Conservation (phyloP, 2,113 vertebrate species). For the Rhinogobius similis region DNA sequence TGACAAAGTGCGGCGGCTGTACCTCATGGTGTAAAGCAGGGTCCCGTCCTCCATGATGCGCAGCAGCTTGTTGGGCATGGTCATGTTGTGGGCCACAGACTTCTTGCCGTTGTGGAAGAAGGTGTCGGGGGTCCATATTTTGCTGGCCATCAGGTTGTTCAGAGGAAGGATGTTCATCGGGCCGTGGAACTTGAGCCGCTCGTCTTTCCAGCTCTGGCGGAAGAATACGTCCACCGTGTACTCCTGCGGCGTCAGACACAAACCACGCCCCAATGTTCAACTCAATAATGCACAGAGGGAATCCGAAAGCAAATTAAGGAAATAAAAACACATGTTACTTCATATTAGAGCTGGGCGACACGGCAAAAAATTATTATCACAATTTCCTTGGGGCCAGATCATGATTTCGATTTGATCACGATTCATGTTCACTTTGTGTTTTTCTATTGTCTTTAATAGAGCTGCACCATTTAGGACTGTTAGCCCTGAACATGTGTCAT, state of each 20-base stretch:
- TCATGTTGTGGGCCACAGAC: slow-evolving; percentile 10
- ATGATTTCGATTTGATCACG: too few species aligned
- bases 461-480: too few species aligned
- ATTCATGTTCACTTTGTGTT: too few species aligned
- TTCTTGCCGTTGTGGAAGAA: slow-evolving; percentile 11
- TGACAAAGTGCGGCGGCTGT: too few species aligned
- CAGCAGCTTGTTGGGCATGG: slow-evolving; percentile 6
- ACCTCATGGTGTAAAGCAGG: slow-evolving; percentile 7
- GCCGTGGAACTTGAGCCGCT: slow-evolving; percentile 1
- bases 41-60: slow-evolving; percentile 6
- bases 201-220: slow-evolving; percentile 5
- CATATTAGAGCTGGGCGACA: too few species aligned
- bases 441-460: too few species aligned
- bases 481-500: too few species aligned
- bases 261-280: not conserved
- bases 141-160: slow-evolving; percentile 7
- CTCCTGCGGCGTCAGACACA: not conserved
- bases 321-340: too few species aligned
- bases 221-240: not conserved
- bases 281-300: too few species aligned
- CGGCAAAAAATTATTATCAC: too few species aligned
- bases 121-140: slow-evolving; percentile 2
- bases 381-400: too few species aligned
- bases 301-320: too few species aligned
- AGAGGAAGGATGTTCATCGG: slow-evolving; percentile 4